Evolutionary conservation across 2,797 vertebrate genomes (phyloP).

Genomic region (Micropoecilia bifurca): DNA sequence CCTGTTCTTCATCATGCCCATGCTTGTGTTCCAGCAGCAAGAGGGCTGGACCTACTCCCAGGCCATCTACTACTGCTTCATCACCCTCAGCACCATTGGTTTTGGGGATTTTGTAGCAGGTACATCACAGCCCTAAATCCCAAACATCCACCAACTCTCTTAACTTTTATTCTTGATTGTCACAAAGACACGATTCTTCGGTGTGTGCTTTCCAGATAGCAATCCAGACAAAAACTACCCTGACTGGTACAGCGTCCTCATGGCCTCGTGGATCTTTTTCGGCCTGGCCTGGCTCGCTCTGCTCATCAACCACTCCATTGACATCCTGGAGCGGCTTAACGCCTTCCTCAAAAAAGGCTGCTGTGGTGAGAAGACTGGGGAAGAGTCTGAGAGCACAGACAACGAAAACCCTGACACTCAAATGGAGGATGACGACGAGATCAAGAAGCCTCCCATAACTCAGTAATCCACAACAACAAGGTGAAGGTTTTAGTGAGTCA

Average conservation of each 20-base stretch:
- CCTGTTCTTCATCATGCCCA: slow-evolving; percentile 89
- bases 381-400: slow-evolving; percentile 8
- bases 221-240: slow-evolving; percentile 85
- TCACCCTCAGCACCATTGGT: slow-evolving; percentile 94
- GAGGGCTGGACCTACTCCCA: slow-evolving; percentile 90
- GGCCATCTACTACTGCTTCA: slow-evolving; percentile 93
- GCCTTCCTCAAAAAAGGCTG: slow-evolving; percentile 50
- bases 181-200: not conserved
- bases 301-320: slow-evolving; percentile 88
- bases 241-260: slow-evolving; percentile 87
- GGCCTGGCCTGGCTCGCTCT: slow-evolving; percentile 93
- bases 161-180: not conserved
- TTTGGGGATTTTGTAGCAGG: slow-evolving; percentile 94
- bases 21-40: slow-evolving; percentile 84
- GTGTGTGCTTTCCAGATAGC: slow-evolving; percentile 73
- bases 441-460: slow-evolving; percentile 35
- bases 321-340: slow-evolving; percentile 84
- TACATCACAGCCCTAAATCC: slow-evolving; percentile 40
- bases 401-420: slow-evolving; percentile 39
- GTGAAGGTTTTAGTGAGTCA: slow-evolving; percentile 6
- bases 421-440: slow-evolving; percentile 51
- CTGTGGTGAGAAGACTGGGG: not conserved
- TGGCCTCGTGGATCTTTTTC: slow-evolving; percentile 93
- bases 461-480: slow-evolving; percentile 20
- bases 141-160: no score